Evolutionary conservation across 2,888 invertebrate species (phyloP), one percentile per base, ranked within the genome.

Genomic region (Habroteleia sp.): DNA sequence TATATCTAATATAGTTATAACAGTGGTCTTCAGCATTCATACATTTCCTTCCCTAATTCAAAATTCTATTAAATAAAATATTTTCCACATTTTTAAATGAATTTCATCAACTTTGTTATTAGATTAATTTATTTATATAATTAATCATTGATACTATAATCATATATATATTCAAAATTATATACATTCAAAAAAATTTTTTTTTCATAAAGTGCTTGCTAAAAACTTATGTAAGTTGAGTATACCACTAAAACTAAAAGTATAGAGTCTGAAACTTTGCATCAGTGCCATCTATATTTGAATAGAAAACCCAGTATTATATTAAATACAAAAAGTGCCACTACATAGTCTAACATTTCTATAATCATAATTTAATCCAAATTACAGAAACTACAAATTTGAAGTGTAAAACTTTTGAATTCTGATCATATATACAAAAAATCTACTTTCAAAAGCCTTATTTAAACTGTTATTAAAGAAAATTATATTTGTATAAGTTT

Each of bases 401-500:
- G 25, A 63, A 23, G 48, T 63, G 16, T 16, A 27, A 48, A 46
- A 23, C 17, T 4, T 29, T 39, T 62, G 14, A 27, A 62, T 62
- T 62, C 16, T 62, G 48, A 39, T 39, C 39, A 62, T 37, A 60
- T 46, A 62, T 41, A 33, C 39, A 23, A 50, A 29, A 39, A 52
- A 3, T 31, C 7, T 66, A 46, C 39, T 52, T 46, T 54, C 46
- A 37, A 54, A 66, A 37, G 17, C 66, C 27, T 66, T 54, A 20
- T 54, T 54, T 54, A 27, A 54, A 46, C 10, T 46, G 37, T 66
- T 54, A 52, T 46, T 54, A 48, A 46, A 62, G 52, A 46, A 44
- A 63, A 46, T 44, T 65, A 65, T 65, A 56, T 66, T 66, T 66
- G 54, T 66, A 35, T 66, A 66, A 66, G 54, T 66, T 46, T 66